Evolutionary conservation across 1,140 invertebrate species (phyloP), one percentile per base, ranked within the genome.

Genomic region (Xylocopa sonorina): DNA sequence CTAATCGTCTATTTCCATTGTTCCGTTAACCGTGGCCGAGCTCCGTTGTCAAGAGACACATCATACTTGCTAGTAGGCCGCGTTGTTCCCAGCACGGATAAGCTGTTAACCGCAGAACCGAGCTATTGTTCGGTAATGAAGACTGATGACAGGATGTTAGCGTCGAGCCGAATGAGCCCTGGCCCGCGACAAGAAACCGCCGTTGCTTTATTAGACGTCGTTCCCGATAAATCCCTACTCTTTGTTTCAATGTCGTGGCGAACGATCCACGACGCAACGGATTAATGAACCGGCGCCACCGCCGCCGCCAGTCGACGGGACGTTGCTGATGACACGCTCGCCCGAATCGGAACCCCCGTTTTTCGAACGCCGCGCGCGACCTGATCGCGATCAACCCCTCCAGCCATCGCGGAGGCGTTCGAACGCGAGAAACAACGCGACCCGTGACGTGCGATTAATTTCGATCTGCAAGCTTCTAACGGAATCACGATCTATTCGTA

Each of bases 151-250:
- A 85, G 83, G 80, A 85, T 88, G 84, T 88, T 81, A 88, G 73
- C 71, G 60, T 67, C 73, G 81, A 76, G 78, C 76, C 85, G 82
- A 90, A 88, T 81, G 84, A 88, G 85, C 83, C 66, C 83, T 83
- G 69, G 62, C 62, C 62, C 16, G 85, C 68, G 67, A 84, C 86
- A 91, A 91, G 90, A 90, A 90, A 87, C 83, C 85, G 81, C 80
- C 85, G 88, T 87, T 86, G 88, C 88, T 91, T 91, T 91, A 91
- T 91, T 91, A 88, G 88, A 87, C 78, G 87, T 86, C 89, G 86
- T 88, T 88, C 81, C 78, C 85, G 86, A 86, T 89, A 85, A 89
- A 85, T 84, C 81, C 83, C 85, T 77, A 87, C 83, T 88, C 88
- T 88, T 86, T 88, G 87, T 90, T 90, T 82, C 80, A 82, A 69